Conservation (phyloP, 2,113 vertebrate species). For the Barbus barbus region DNA sequence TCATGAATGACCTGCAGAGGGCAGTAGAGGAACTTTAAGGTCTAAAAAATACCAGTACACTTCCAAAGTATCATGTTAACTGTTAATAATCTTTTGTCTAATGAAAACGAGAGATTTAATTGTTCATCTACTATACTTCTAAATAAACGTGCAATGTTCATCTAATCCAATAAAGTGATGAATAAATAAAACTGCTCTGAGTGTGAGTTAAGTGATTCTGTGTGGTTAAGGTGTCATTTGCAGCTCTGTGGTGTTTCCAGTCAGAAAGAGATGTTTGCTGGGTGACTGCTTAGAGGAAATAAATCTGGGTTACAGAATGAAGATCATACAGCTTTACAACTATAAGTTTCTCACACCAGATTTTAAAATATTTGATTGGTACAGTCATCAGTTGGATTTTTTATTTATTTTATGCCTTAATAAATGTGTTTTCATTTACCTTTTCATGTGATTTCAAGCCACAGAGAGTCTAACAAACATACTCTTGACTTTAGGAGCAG, state of each 20-base stretch:
- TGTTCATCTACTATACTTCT: too few relatives aligned
- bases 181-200: not conserved
- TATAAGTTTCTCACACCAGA: not conserved
- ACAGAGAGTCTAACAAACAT: not conserved
- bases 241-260: not conserved
- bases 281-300: not conserved
- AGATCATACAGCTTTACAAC: not conserved
- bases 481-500: not conserved
- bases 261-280: slow-evolving; percentile 7
- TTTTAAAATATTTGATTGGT: not conserved
- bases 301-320: slow-evolving; percentile 1
- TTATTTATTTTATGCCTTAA: too few relatives aligned
- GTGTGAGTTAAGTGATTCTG: not conserved
- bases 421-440: too few relatives aligned
- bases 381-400: too few relatives aligned
- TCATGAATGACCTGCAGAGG: too few relatives aligned
- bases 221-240: slow-evolving; percentile 4
- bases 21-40: too few relatives aligned
- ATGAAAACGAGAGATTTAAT: too few relatives aligned
- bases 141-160: not conserved
- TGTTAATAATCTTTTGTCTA: too few relatives aligned
- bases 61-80: too few relatives aligned
- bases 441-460: not conserved
- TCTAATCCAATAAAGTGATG: not conserved
- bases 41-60: too few relatives aligned